A percentile compares a stretch with the other conserved stretches of the same genome.
phyloP scores from a whole-genome alignment of 2,888 invertebrate genomes.

The Theretra japonica region DNA sequence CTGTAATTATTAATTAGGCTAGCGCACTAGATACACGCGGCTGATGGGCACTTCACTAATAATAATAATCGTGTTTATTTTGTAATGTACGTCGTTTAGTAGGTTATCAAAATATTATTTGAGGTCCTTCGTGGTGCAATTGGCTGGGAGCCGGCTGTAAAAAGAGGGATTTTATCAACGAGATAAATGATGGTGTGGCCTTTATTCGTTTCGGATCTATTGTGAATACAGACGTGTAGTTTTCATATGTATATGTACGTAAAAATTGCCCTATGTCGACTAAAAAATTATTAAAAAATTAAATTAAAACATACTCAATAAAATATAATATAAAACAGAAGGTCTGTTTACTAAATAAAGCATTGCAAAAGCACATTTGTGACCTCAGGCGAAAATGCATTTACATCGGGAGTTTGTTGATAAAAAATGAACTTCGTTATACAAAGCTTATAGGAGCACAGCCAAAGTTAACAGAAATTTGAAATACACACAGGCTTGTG shows the following conservation, averaged over 20 bases:
- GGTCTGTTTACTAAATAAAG: background rate
- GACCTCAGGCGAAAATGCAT: background rate
- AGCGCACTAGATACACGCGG: background rate
- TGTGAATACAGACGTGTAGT: too few species aligned
- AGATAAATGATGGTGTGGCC: too few species aligned
- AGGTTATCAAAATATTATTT: background rate
- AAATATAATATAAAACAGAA: background rate
- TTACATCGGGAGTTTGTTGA: background rate
- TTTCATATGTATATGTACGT: too few species aligned
- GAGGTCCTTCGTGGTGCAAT: too few species aligned
- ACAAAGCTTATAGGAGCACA: background rate
- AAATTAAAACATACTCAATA: background rate
- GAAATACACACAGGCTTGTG: background rate
- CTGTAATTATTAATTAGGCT: conserved; percentile 12
- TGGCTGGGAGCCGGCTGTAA: too few species aligned
- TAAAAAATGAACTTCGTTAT: background rate
- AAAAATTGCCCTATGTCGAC: too few species aligned
- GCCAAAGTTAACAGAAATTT: background rate
- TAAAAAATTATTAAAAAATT: background rate
- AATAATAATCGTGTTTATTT: background rate
- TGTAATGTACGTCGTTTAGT: background rate
- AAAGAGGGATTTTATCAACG: too few species aligned
- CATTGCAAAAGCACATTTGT: background rate
- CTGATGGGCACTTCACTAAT: background rate
- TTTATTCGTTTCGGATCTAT: too few species aligned